A percentile compares a stretch with the other conserved stretches of the same genome.
These are phyloP conservation scores for Riparia riparia DNA, from an alignment of 2,113 vertebrate species.

Conservation along the genomic window DNA sequence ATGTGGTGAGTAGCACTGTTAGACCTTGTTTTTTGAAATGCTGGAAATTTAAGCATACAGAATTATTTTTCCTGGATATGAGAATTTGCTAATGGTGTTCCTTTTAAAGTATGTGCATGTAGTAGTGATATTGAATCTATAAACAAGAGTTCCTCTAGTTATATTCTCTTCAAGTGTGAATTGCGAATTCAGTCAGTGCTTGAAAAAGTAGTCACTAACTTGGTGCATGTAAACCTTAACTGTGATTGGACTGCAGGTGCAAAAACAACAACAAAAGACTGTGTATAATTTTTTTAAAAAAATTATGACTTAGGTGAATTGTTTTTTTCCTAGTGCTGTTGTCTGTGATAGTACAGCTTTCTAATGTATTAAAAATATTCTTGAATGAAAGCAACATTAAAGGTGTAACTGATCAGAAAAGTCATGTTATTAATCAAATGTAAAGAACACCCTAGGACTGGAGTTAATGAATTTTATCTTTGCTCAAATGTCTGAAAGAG, in stretches of 20 bases:
- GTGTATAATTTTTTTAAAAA: background rate
- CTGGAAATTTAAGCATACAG: background rate
- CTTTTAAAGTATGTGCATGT: background rate
- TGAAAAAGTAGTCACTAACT: background rate
- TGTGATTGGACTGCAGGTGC: slow-evolving; percentile 51
- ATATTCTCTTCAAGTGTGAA: background rate
- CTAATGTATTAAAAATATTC: background rate
- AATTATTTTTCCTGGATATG: background rate
- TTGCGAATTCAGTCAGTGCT: background rate
- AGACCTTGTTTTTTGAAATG: background rate
- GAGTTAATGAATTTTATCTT: background rate
- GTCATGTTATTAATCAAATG: background rate
- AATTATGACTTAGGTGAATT: background rate
- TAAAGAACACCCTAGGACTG: background rate
- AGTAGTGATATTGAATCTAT: background rate
- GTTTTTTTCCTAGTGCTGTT: background rate
- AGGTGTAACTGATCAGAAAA: background rate
- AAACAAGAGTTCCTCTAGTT: background rate
- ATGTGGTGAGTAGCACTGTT: background rate
- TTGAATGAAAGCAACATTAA: background rate
- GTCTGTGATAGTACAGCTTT: background rate
- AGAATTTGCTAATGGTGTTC: background rate
- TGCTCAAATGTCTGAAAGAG: background rate
- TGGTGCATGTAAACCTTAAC: background rate
- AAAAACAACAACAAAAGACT: background rate